phyloP scores from a whole-genome alignment of 1,140 invertebrate species.

The Teleogryllus occipitalis region DNA sequence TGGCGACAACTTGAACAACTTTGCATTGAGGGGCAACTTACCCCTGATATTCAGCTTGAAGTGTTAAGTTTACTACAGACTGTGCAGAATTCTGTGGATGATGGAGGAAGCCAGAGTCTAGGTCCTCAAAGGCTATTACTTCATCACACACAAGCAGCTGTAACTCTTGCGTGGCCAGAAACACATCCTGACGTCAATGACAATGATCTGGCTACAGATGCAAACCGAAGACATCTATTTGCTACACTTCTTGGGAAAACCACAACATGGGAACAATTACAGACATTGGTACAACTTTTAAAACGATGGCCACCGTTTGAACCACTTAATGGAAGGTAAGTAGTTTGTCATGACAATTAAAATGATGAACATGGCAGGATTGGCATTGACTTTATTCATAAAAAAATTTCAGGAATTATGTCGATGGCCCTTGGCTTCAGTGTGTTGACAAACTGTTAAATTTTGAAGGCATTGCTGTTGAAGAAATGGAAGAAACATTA shows the following conservation, averaged over 20 bases:
- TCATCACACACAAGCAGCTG: not conserved
- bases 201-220: not conserved
- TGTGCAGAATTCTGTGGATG: not conserved
- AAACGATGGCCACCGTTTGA: not conserved
- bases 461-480: not conserved
- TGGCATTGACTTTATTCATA: not conserved
- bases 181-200: not conserved
- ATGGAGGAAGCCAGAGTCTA: not conserved
- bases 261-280: not conserved
- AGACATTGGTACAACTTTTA: not conserved
- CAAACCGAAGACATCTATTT: not conserved
- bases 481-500: conserved; percentile 1
- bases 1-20: not conserved
- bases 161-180: not conserved
- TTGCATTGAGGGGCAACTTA: not conserved
- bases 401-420: not conserved
- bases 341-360: not conserved
- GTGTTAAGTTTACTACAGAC: not conserved
- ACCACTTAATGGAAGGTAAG: not conserved
- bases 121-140: not conserved
- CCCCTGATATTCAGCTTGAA: not conserved
- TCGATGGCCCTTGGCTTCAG: conserved; percentile 6
- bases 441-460: conserved; percentile 6
- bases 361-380: not conserved
- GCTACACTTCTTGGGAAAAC: not conserved